Evolutionary conservation across 2,888 invertebrate species (phyloP), one percentile per base, ranked within the genome.

Genomic region (Acronicta psi): DNA sequence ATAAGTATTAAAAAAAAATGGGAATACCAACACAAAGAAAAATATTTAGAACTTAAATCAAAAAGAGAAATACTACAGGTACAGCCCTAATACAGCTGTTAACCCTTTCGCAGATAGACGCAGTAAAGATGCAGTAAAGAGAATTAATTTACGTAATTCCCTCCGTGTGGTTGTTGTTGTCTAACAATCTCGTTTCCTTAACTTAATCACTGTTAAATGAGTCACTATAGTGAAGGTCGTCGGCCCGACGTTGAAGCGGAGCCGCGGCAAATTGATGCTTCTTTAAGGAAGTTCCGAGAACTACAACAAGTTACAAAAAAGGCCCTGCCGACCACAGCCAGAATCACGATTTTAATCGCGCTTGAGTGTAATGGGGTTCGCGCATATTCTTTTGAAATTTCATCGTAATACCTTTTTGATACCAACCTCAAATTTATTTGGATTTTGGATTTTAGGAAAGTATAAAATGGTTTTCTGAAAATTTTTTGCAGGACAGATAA

Each of bases 201-300:
- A 77, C 69, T 73, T 83, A 81, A 81, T 84, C 77, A 73, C 59
- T 59, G 76, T 73, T 69, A 80, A 81, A 79, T 84, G 84, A 86
- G 73, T 85, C 85, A 85, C 73, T 63, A 73, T 73, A 54, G 55
- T 64, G 81, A 85, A 85, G 87, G 85, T 87, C 85, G 81, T 78
- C 80, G 84, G 81, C 86, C 86, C 69, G 76, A 62, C 74, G 77
- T 71, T 77, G 70, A 77, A 73, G 75, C 81, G 79, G 74, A 77
- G 79, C 83, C 83, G 81, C 82, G 64, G 75, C 79, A 83, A 86
- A 86, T 85, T 81, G 82, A 69, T 71, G 79, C 74, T 80, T 81
- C 81, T 81, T 80, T 78, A 81, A 82, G 84, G 84, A 85, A 84
- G 81, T 85, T 85, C 83, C 67, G 69, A 84, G 85, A 87, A 86